Conservation (phyloP, 2,113 vertebrate species). For the Vidua chalybeata region DNA sequence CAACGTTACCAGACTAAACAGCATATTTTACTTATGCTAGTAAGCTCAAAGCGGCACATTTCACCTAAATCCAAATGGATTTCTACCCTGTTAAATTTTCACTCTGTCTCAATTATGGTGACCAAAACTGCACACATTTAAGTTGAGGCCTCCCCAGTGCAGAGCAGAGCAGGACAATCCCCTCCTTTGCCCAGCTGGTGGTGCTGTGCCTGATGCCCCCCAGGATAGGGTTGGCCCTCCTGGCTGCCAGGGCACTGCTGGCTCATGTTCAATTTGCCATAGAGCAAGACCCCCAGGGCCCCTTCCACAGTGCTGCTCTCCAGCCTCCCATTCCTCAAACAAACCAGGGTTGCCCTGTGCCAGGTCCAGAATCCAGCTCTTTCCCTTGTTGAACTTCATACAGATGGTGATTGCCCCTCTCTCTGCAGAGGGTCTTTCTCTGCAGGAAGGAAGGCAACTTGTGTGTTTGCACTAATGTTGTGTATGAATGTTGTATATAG, state of each 20-base stretch:
- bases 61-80: no score
- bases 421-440: neutral
- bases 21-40: no score
- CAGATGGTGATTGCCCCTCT: neutral
- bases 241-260: neutral
- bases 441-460: neutral
- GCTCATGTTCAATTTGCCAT: accelerated
- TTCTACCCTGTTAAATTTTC: no score
- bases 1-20: no score
- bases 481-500: accelerated
- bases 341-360: neutral
- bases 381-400: neutral
- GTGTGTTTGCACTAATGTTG: neutral
- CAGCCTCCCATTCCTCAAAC: neutral
- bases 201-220: neutral
- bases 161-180: neutral
- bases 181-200: accelerated
- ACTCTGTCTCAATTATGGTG: no score
- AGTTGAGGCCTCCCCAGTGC: neutral
- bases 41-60: no score
- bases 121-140: neutral
- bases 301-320: neutral
- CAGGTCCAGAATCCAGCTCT: neutral
- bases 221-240: accelerated
- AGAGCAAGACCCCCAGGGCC: accelerated